Percentiles rank a stretch among this genome's conserved stretches.
phyloP scores from a whole-genome alignment of 2,113 vertebrate genomes.

The Tenrec ecaudatus region DNA sequence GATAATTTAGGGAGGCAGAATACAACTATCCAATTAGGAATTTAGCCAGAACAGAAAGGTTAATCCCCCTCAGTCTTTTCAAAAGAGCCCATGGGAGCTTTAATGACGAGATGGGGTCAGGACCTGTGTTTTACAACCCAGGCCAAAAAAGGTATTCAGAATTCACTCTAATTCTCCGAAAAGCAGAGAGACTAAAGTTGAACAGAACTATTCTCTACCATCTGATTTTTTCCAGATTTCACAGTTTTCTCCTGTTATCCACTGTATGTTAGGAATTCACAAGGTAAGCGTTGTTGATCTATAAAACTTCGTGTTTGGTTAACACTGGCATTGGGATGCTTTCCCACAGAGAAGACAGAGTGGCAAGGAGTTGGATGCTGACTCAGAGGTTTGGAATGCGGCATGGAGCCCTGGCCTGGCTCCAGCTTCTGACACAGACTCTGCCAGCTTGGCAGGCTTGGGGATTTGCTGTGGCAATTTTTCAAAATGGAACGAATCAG shows the following conservation, averaged over 20 bases:
- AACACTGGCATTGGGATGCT: background rate
- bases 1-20: conserved; percentile 83
- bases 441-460: conserved; percentile 89
- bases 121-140: conserved; percentile 79
- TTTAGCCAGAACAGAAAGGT: conserved; percentile 85
- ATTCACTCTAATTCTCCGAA: conserved; percentile 52
- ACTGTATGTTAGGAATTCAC: background rate
- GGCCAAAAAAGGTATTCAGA: conserved; percentile 82
- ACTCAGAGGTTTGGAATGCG: conserved; percentile 85
- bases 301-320: conserved; percentile 13
- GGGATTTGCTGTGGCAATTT: conserved; percentile 86
- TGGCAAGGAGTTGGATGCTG: conserved; percentile 78
- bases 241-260: background rate
- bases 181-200: background rate
- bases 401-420: conserved; percentile 82
- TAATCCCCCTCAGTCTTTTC: conserved; percentile 83
- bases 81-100: conserved; percentile 82
- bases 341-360: conserved; percentile 50
- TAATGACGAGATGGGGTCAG: conserved; percentile 81
- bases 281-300: background rate
- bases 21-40: conserved; percentile 85
- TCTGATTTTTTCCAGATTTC: background rate
- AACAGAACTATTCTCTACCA: background rate
- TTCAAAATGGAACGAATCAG: conserved; percentile 86
- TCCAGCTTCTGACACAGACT: conserved; percentile 81